phyloP scores from a whole-genome alignment of 2,888 invertebrate species.

The Tachina grossa region DNA sequence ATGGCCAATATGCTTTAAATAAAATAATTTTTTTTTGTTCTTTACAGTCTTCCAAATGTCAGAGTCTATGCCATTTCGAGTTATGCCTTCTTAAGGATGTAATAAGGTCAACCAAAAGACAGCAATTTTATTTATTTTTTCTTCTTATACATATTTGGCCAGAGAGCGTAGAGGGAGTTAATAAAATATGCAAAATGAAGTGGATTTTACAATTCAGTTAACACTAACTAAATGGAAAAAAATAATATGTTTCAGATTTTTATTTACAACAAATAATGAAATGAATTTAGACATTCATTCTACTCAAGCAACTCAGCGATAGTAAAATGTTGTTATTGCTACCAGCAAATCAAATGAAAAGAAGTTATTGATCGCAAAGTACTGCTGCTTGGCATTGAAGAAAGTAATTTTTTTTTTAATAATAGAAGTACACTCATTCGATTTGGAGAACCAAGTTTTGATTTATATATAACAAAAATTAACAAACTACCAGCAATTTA shows the following conservation, averaged over 20 bases:
- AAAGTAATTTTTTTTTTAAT: background rate
- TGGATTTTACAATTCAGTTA: constrained; percentile 33
- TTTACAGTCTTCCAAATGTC: background rate
- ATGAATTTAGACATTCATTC: background rate
- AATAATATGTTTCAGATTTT: background rate
- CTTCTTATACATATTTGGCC: constrained; percentile 3
- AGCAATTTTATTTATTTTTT: background rate
- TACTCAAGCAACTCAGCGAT: background rate
- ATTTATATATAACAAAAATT: too few relatives aligned
- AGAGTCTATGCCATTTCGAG: background rate
- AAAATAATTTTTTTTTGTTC: background rate
- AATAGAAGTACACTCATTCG: too few relatives aligned
- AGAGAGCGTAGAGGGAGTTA: constrained; percentile 21
- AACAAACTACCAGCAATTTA: too few relatives aligned
- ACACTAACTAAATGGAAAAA: constrained; percentile 9
- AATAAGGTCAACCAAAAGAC: constrained; percentile 55
- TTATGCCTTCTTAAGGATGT: constrained; percentile 35
- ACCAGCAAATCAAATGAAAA: constrained; percentile 21
- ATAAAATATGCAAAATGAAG: constrained; percentile 3
- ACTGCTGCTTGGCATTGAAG: constrained; percentile 12
- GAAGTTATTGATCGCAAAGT: constrained; percentile 56
- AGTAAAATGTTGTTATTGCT: background rate
- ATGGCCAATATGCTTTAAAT: constrained; percentile 15
- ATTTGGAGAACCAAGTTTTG: too few relatives aligned
- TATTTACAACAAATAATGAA: background rate